A percentile compares a stretch with the other conserved stretches of the same genome.
These are phyloP conservation scores for Zoanthus sansibaricus DNA, from an alignment of 92 coral and sea anemone species.

Conservation along the genomic window DNA sequence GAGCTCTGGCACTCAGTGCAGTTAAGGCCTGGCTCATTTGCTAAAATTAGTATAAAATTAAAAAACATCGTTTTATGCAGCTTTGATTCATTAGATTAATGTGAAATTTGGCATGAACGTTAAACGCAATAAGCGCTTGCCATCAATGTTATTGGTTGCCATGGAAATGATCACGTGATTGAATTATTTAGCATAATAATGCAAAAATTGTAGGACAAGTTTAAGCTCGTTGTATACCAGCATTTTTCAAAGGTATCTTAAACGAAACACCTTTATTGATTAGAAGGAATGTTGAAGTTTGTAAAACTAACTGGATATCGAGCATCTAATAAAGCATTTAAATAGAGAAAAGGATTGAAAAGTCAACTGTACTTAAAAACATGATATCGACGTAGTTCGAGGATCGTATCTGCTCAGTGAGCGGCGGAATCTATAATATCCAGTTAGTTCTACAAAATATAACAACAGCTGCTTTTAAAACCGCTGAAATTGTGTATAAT, in stretches of 20 bases:
- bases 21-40: background rate
- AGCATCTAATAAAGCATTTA: slow-evolving; percentile 10
- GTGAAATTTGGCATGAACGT: background rate
- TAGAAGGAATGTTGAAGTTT: slow-evolving; percentile 12
- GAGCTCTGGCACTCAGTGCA: slow-evolving; percentile 1
- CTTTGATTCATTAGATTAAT: background rate
- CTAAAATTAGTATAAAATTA: background rate
- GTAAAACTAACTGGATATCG: slow-evolving; percentile 25
- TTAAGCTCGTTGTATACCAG: slow-evolving; percentile 2
- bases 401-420: slow-evolving; percentile 26
- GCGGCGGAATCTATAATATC: background rate
- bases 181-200: slow-evolving; percentile 8
- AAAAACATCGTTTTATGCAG: background rate
- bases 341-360: slow-evolving; percentile 16
- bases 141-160: background rate
- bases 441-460: slow-evolving; percentile 20
- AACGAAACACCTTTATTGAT: background rate
- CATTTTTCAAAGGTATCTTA: background rate
- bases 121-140: background rate
- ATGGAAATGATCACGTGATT: slow-evolving; percentile 1
- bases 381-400: slow-evolving; percentile 10
- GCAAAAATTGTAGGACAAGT: background rate
- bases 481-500: slow-evolving; percentile 8
- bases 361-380: background rate
- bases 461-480: slow-evolving; percentile 9